These are phyloP conservation scores for Alouatta palliata DNA, from an alignment of 2,113 vertebrate species.

Conservation along the genomic window DNA sequence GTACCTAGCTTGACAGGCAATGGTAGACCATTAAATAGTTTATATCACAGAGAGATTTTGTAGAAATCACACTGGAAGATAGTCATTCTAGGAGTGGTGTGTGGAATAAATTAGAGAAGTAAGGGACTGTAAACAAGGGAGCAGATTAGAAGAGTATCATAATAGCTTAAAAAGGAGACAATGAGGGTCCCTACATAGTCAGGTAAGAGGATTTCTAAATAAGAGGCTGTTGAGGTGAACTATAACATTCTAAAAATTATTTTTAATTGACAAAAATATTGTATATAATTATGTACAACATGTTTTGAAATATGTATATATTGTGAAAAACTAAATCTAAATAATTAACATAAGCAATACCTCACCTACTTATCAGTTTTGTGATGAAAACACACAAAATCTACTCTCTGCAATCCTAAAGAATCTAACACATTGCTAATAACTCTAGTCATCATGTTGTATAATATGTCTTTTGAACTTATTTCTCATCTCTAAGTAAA, in stretches of 20 bases:
- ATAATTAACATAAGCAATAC: background rate
- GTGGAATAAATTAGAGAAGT: background rate
- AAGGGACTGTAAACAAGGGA: background rate
- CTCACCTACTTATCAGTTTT: background rate
- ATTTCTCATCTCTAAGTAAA: background rate
- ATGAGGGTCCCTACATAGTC: background rate
- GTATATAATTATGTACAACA: background rate
- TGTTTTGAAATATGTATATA: background rate
- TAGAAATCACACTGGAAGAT: background rate
- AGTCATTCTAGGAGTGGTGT: background rate
- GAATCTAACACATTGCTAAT: background rate
- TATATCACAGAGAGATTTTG: background rate
- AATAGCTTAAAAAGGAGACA: background rate
- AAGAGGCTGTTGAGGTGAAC: background rate
- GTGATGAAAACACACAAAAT: background rate
- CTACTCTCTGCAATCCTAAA: background rate
- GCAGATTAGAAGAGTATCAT: background rate
- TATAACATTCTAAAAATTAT: background rate
- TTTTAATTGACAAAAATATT: background rate
- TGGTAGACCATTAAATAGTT: conserved; percentile 15
- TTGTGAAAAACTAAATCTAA: background rate
- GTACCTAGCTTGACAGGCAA: background rate
- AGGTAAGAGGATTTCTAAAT: background rate
- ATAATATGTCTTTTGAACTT: background rate
- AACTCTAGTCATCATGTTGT: background rate